Base-by-base conservation (phyloP, 2,888 invertebrate genomes). In the Brenthis ino region DNA sequence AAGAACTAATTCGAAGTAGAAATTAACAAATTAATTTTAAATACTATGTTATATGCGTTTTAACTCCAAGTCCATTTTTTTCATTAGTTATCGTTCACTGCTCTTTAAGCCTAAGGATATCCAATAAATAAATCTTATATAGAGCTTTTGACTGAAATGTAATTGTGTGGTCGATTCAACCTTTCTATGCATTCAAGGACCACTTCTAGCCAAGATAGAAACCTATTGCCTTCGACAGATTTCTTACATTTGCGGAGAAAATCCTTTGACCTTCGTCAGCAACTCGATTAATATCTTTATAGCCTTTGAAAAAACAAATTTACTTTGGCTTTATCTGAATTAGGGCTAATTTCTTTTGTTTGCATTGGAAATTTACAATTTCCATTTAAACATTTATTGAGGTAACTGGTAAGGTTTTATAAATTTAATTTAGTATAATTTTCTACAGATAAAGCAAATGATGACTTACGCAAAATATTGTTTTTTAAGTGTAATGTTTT, bases 141-240 rank as follows among this genome's bases (percentile, higher is more conserved):
- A 53, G 33, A 53, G 16, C 33, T 2, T 11, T 2, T 53, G 24
- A 51, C 16, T 33, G 11, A 64, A 53, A 67, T 24, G 58, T 64
- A 66, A 70, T 70, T 64, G 67, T 63, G 65, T 54, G 43, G 16
- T 24, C 43, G 14, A 37, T 50, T 60, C 58, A 61, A 69, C 65
- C 68, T 56, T 57, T 63, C 20, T 43, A 28, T 33, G 28, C 53
- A 16, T 48, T 65, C 37, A 37, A 66, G 57, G 48, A 65, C 64
- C 64, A 61, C 64, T 71, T 69, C 16, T n/a, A 47, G 33, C 53
- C 51, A n/a, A 47, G 55, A 48, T 65, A 61, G 65, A 58, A 51
- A 64, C 47, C 47, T 71, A 71, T 69, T 71, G 58, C 64, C 69
- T 66, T 69, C 64, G 51, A 68, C 57, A 61, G 43, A 24, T 20